These are phyloP conservation scores for Drosophila barbarae DNA, from an alignment of 2,888 invertebrate genomes.

Conservation along the genomic window DNA sequence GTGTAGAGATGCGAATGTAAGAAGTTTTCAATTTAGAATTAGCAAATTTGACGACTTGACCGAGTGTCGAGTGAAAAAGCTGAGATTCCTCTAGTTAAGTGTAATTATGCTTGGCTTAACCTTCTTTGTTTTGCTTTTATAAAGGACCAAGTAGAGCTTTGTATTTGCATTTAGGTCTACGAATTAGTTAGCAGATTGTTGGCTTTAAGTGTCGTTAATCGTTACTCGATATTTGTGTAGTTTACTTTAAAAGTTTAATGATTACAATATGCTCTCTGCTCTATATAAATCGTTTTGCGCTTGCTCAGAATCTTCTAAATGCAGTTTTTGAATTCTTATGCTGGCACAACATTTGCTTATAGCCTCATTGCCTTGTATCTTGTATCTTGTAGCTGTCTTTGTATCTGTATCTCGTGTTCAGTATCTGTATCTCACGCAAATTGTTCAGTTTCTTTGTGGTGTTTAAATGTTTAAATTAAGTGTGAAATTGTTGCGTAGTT, in stretches of 20 bases:
- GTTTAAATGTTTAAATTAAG: constrained; percentile 13
- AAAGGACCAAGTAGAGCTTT: constrained; percentile 36
- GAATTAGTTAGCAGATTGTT: constrained; percentile 52
- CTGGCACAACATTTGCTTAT: constrained; percentile 51
- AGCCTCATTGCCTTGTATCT: constrained; percentile 24
- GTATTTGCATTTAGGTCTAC: constrained; percentile 38
- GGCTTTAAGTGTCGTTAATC: constrained; percentile 21
- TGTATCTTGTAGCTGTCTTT: constrained; percentile 27
- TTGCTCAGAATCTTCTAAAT: constrained; percentile 75
- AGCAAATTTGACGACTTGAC: constrained; percentile 30
- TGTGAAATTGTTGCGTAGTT: constrained; percentile 46
- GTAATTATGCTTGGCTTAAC: constrained; percentile 19
- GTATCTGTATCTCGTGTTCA: constrained; percentile 23
- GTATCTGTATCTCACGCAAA: constrained; percentile 23
- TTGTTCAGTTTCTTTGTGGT: constrained; percentile 9
- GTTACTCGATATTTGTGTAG: constrained; percentile 35
- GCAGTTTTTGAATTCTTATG: constrained; percentile 70
- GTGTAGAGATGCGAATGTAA: constrained; percentile 36
- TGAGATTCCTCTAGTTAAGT: constrained; percentile 40
- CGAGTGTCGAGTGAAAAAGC: constrained; percentile 37
- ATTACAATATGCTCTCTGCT: constrained; percentile 43
- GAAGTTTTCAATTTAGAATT: constrained; percentile 38
- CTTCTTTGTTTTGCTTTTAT: constrained; percentile 26
- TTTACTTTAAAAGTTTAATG: constrained; percentile 43
- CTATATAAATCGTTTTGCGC: constrained; percentile 72